These are phyloP conservation scores for Kradibia gibbosae DNA, from an alignment of 1,140 invertebrate species.

Conservation along the genomic window DNA sequence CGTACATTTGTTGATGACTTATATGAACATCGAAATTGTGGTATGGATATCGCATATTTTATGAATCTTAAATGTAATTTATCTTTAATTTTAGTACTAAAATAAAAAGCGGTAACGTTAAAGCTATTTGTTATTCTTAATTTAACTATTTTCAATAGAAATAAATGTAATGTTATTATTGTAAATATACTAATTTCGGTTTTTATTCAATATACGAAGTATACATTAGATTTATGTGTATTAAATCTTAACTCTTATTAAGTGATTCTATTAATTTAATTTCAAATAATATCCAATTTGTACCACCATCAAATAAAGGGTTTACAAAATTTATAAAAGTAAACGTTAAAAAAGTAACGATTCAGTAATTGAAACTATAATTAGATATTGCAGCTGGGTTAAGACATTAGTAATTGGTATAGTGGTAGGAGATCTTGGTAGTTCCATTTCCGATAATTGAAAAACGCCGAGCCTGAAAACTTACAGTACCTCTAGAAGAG, in stretches of 20 bases:
- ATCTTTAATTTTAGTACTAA: too few species aligned
- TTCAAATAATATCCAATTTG: slow-evolving; percentile 19
- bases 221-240: neutral
- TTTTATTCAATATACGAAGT: neutral
- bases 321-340: neutral
- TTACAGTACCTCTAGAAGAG: neutral
- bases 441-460: slow-evolving; percentile 43
- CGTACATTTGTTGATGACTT: neutral
- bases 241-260: neutral
- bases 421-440: neutral
- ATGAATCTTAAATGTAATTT: too few species aligned
- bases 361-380: slow-evolving; percentile 38
- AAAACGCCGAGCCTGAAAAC: slow-evolving; percentile 28
- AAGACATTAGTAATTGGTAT: neutral
- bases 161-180: neutral
- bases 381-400: slow-evolving; percentile 23
- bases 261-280: slow-evolving; percentile 4
- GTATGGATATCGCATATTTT: too few species aligned
- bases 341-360: slow-evolving; percentile 14
- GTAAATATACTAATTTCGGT: too few species aligned
- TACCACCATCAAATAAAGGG: neutral
- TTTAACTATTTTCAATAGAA: neutral
- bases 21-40: too few species aligned
- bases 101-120: too few species aligned
- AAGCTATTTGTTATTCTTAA: too few species aligned